phyloP scores from a whole-genome alignment of 2,888 invertebrate species.

The Zygaena filipendulae region DNA sequence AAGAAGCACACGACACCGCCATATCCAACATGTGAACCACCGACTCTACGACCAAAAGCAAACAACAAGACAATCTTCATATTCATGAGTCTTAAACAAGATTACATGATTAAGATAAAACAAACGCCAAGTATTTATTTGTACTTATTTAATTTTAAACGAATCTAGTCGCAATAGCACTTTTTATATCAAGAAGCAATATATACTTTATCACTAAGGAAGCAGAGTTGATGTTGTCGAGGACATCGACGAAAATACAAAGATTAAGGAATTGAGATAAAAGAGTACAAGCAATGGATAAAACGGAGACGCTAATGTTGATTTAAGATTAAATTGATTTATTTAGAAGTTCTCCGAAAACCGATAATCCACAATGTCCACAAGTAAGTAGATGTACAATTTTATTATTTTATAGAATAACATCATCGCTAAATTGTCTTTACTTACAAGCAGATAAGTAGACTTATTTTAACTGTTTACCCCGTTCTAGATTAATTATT shows the following conservation, averaged over 20 bases:
- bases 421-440: too few species aligned
- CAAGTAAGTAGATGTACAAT: slow-evolving; percentile 51
- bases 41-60: slow-evolving; percentile 42
- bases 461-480: too few species aligned
- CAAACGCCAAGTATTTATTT: slow-evolving; percentile 39
- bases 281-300: slow-evolving; percentile 46
- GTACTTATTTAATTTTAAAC: slow-evolving; percentile 54
- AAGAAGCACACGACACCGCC: slow-evolving; percentile 24
- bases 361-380: slow-evolving; percentile 43
- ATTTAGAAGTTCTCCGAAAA: slow-evolving; percentile 44
- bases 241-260: slow-evolving; percentile 44
- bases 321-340: slow-evolving; percentile 55
- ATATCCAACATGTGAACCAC: slow-evolving; percentile 59
- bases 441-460: too few species aligned
- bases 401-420: too few species aligned
- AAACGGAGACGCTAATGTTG: slow-evolving; percentile 46
- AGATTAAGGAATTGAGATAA: slow-evolving; percentile 29
- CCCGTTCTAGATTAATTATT: too few species aligned
- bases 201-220: slow-evolving; percentile 38
- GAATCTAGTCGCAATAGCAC: slow-evolving; percentile 66
- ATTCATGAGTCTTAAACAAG: slow-evolving; percentile 51
- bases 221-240: slow-evolving; percentile 21
- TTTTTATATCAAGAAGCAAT: slow-evolving; percentile 53
- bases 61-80: slow-evolving; percentile 30
- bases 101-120: slow-evolving; percentile 55